phyloP scores from a whole-genome alignment of 2,888 invertebrate species.

The Drosophila eohydei region DNA sequence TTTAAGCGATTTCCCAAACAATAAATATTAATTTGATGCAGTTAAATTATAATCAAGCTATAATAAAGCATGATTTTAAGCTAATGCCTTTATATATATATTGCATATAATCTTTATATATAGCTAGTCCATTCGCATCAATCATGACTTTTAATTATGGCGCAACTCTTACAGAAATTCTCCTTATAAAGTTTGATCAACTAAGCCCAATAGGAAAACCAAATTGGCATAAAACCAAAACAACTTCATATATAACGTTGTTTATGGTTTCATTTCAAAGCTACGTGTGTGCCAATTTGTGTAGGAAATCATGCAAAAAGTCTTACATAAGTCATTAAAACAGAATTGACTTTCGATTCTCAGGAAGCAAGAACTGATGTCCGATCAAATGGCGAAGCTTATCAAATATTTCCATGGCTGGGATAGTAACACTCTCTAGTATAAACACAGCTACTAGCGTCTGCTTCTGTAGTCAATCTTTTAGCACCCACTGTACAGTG shows the following conservation, averaged over 20 bases:
- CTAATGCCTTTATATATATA: too few relatives aligned
- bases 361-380: neutral
- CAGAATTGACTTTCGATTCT: too few relatives aligned
- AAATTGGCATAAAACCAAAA: neutral
- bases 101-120: too few relatives aligned
- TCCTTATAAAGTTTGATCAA: neutral
- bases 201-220: neutral
- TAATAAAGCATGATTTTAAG: too few relatives aligned
- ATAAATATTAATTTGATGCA: too few relatives aligned
- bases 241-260: neutral
- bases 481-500: constrained; percentile 3
- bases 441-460: neutral
- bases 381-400: neutral
- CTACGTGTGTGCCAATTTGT: neutral
- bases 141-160: neutral
- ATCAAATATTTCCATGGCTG: neutral
- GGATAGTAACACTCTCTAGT: neutral
- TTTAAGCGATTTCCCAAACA: too few relatives aligned
- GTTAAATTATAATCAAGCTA: too few relatives aligned
- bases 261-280: neutral
- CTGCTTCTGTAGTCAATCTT: neutral
- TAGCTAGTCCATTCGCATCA: neutral
- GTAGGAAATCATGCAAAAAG: neutral
- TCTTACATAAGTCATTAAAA: neutral
- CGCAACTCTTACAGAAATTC: neutral